Evolutionary conservation across 2,888 invertebrate species (phyloP), one percentile per base, ranked within the genome.

Genomic region (Trissolcus brochymenae): DNA sequence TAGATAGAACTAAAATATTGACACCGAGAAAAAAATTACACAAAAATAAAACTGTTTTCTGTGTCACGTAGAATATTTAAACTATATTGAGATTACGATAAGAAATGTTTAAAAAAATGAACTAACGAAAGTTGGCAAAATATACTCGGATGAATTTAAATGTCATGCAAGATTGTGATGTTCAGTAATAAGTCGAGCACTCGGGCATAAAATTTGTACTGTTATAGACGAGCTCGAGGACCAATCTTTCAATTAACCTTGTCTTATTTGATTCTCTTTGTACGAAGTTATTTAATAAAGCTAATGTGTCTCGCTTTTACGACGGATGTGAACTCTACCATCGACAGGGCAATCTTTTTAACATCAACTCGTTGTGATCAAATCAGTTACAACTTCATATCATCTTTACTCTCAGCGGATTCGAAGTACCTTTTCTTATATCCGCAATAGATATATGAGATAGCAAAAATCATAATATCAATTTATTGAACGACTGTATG

Each of bases 181-280:
- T 35, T 11, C 9, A 35, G 35, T 35, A 35, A 35, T 35, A 35
- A 11, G 35, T 35, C 35, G 35, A 35, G 35, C 35, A 35, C 35
- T 35, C 71, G 76, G 78, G 68, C 76, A 64, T 78, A 79, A 79
- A 81, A 79, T 81, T 80, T 64, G 79, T 76, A 78, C 80, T 73
- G 65, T 79, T 81, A 35, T 35, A 70, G 75, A 80, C 77, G 82
- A 81, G 71, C 81, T 78, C 81, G 81, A 80, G 81, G 75, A 71
- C 84, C 86, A 86, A 87, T 87, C 87, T 86, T 87, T 87, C 87
- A 86, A 86, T 87, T 87, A 86, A 82, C 84, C 81, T 81, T 80
- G 83, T 82, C 82, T 83, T 81, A 81, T 83, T 82, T 84, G 83
- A 85, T 85, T 83, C 84, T 84, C 84, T 84, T 82, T 81, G 84